Base-by-base conservation (phyloP, 2,113 vertebrate species). In the Aldabrachelys gigantea region DNA sequence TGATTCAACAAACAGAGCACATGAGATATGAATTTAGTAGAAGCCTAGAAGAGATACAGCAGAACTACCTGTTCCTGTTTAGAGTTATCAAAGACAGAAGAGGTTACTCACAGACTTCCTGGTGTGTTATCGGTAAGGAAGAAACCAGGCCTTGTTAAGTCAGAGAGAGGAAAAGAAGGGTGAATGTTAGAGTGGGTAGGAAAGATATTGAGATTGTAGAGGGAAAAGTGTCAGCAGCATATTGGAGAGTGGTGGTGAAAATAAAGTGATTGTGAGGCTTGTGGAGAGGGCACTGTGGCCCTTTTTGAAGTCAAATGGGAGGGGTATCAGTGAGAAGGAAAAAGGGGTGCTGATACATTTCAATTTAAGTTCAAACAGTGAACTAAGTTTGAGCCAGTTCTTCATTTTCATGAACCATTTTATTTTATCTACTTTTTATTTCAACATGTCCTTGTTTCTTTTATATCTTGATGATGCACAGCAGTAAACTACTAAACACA, bases 381-480 rank as follows among this genome's bases (percentile, higher is more conserved):
- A 62, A 5, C 78, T 41, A 75, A 11, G 2, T 85, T 90, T 94
- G 8, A 27, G 31, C n/a, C 10, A 79, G 27, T 79, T 87, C 19
- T 86, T 95, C 22, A n/a, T 90, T 93, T 56, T 95, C 84, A 84
- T 52, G 7, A 87, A 19, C 8, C 83, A 47, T 10, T 50, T 88
- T 41, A 88, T 91, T 5, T 84, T 5, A 35, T 65, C 16, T 47
- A 16, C 47, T 80, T 80, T 80, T 54, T 38, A 21, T 54, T 53
- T 93, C 79, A 82, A 16, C 81, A 82, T 19, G 78, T 91, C 4
- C 8, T 95, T 95, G 29, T 85, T 92, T 90, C 31, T 53, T 95
- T 94, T 91, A 59, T 88, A 49, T 92, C 69, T 94, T 86, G 8
- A 54, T 88, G 85, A 86, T 59, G 80, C 94, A 52, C 78, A 90